phyloP scores from a whole-genome alignment of 2,113 vertebrate genomes.

The Sakesphorus luctuosus region DNA sequence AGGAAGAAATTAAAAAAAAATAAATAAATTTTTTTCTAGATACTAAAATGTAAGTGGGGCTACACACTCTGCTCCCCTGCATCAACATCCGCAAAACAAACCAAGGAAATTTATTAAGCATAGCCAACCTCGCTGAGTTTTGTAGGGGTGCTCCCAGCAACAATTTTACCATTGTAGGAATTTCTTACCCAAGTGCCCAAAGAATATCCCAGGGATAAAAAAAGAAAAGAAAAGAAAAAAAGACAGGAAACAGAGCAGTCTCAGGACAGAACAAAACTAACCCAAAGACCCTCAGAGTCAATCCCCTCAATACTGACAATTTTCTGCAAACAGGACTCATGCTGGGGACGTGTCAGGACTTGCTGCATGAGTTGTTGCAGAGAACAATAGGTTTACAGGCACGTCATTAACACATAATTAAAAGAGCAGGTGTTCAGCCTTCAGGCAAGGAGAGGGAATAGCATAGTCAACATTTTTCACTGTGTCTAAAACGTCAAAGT shows the following conservation, averaged over 20 bases:
- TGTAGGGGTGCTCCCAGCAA: neutral
- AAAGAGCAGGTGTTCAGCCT: neutral
- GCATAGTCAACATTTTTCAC: neutral
- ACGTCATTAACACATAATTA: neutral
- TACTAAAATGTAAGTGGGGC: fast-evolving
- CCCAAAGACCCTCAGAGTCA: neutral
- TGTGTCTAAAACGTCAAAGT: neutral
- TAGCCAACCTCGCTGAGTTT: fast-evolving
- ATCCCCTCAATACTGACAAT: neutral
- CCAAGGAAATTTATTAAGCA: neutral
- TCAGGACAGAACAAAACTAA: neutral
- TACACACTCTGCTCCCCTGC: too few species aligned
- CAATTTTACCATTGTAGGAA: neutral
- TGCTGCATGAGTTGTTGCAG: neutral
- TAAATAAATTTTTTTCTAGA: too few species aligned
- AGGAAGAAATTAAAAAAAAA: neutral
- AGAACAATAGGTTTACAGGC: neutral
- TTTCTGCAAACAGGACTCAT: neutral
- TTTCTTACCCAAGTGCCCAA: neutral
- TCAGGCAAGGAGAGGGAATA: neutral
- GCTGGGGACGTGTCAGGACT: neutral
- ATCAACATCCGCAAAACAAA: neutral
- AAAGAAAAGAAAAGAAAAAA: neutral
- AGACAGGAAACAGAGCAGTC: neutral
- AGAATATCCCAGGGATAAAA: neutral